These are phyloP conservation scores for Passer montanus DNA, from an alignment of 2,113 vertebrate genomes.

Conservation along the genomic window DNA sequence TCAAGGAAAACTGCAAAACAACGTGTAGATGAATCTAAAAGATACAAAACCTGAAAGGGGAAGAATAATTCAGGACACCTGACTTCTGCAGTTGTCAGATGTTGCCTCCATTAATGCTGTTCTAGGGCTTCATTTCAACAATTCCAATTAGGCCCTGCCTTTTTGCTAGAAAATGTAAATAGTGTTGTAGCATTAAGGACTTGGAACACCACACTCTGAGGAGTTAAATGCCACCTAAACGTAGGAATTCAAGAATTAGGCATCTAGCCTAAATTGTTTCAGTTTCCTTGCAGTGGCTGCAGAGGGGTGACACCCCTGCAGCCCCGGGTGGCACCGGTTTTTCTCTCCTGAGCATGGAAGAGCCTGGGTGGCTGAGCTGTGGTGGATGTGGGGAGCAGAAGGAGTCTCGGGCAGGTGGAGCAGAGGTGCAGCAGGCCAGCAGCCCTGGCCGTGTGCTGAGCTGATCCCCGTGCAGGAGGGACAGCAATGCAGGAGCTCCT, in stretches of 20 bases:
- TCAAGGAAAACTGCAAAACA: not conserved
- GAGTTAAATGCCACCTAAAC: not conserved
- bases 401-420: not conserved
- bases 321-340: not conserved
- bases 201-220: not conserved
- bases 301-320: not conserved
- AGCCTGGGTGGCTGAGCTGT: not conserved
- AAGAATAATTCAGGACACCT: not conserved
- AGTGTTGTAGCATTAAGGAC: not conserved
- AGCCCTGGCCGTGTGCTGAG: too few species aligned
- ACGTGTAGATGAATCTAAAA: not conserved
- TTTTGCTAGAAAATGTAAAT: not conserved
- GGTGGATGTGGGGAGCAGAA: not conserved
- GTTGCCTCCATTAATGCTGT: not conserved
- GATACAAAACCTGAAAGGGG: not conserved
- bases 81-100: not conserved
- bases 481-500: not conserved
- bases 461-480: rapidly evolving
- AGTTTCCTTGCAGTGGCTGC: not conserved
- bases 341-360: not conserved
- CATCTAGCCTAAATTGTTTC: not conserved
- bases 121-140: not conserved
- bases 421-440: not conserved
- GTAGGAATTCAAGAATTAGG: not conserved
- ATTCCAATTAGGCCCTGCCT: not conserved